A percentile compares a stretch with the other conserved stretches of the same genome.
Conservation (phyloP, 2,888 invertebrate species). For the Xestia rhomboidea region DNA sequence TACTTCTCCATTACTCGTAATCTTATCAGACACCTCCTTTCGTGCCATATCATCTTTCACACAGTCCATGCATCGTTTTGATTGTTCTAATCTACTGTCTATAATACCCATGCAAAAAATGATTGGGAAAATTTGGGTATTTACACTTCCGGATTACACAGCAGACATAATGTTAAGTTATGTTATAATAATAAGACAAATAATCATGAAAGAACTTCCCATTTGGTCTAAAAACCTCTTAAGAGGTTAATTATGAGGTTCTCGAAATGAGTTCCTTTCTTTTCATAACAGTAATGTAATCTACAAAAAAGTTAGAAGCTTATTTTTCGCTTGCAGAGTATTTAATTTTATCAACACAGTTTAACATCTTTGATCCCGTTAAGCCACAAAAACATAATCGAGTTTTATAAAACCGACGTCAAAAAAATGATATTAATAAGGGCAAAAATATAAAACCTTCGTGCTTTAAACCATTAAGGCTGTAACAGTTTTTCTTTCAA, state of each 20-base stretch:
- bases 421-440: slow-evolving; percentile 48
- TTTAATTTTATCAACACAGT: slow-evolving; percentile 46
- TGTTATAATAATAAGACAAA: neutral
- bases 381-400: slow-evolving; percentile 29
- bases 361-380: slow-evolving; percentile 31
- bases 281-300: slow-evolving; percentile 7
- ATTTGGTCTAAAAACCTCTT: neutral
- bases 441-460: slow-evolving; percentile 52
- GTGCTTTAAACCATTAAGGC: slow-evolving; percentile 63
- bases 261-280: neutral
- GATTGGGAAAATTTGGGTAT: neutral
- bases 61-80: too few relatives aligned
- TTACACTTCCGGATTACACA: neutral
- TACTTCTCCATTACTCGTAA: too few relatives aligned
- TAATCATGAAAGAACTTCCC: neutral
- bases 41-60: too few relatives aligned
- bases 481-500: slow-evolving; percentile 64
- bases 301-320: slow-evolving; percentile 16
- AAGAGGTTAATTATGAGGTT: neutral
- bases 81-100: too few relatives aligned
- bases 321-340: slow-evolving; percentile 16
- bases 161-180: neutral
- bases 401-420: slow-evolving; percentile 37
- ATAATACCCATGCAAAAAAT: too few relatives aligned
- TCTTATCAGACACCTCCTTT: too few relatives aligned